Base-by-base conservation (phyloP, 2,888 invertebrate species). In the Chrysolina oricalcia region DNA sequence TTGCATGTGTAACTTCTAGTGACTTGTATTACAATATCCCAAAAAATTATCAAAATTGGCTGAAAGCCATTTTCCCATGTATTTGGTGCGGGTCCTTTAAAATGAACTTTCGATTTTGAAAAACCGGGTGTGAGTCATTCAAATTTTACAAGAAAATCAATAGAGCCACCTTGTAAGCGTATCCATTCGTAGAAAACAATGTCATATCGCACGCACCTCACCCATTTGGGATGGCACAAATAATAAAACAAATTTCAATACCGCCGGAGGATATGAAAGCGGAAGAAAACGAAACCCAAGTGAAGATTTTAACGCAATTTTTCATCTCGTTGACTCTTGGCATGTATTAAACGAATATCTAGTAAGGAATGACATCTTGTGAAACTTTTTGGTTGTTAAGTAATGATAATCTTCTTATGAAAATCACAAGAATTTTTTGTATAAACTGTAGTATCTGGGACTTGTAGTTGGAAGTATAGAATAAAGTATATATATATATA, bases 211-310 rank as follows among this genome's bases (percentile, higher is more conserved):
- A 74, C 74, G 70, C 35, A 43, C 74, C 74, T 74, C 67, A 53
- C 70, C 74, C 74, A 74, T 62, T 67, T 63, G 67, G 67, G 70
- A 74, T 67, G 66, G 50, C 67, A 71, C 65, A 35, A 59, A 74
- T 70, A 74, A 74, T 67, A 65, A 65, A 70, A 65, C 50, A 67
- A 69, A 71, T 74, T 71, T 74, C 63, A 71, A 74, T 71, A 63
- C 43, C 70, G 66, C 76, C 66, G 17, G 15, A 17, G 76, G 76
- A 59, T 13, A 76, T 76, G 76, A 76, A 76, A 76, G 76, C 70
- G 70, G 70, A 70, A 65, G 72, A 76, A 73, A 73, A 73, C 76
- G 76, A 73, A 76, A 64, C 67, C 68, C 59, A 64, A 69, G 50
- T 65, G 75, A 72, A 72, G 53, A 64, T 53, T n/a, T 50, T 53